Percentiles rank a stretch among this genome's conserved stretches.
These are phyloP conservation scores for Nannoperca obscura DNA, from an alignment of 2,797 vertebrate species.

Conservation along the genomic window DNA sequence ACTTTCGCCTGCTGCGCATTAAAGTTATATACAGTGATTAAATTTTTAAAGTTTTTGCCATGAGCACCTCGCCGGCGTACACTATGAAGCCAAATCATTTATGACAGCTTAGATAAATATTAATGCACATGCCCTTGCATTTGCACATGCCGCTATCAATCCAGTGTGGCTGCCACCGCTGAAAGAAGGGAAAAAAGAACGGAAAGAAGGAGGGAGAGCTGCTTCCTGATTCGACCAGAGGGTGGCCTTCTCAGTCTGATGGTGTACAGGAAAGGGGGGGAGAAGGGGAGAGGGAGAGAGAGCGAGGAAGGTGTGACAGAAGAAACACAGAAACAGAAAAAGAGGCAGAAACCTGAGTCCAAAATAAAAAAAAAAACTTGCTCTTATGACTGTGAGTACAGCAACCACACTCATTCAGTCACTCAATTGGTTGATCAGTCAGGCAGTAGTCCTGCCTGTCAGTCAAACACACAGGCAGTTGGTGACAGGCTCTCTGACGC, in stretches of 20 bases:
- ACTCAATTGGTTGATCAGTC: conserved; percentile 38
- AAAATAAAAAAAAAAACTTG: neutral
- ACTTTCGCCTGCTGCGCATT: conserved; percentile 95
- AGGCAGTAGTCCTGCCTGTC: conserved; percentile 40
- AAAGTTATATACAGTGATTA: conserved; percentile 99
- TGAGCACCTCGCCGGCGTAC: conserved; percentile 92
- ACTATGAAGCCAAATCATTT: conserved; percentile 97
- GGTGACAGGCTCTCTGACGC: conserved; percentile 26
- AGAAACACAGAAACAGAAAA: conserved; percentile 20
- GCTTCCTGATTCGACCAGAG: conserved; percentile 95
- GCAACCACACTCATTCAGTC: conserved; percentile 24
- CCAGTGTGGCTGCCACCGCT: conserved; percentile 80
- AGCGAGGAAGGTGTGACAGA: conserved; percentile 21
- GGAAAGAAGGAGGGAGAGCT: conserved; percentile 77
- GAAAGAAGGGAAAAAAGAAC: conserved; percentile 39
- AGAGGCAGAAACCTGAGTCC: neutral
- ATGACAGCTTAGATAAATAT: conserved; percentile 99
- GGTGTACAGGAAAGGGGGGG: conserved; percentile 13
- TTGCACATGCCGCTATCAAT: conserved; percentile 95
- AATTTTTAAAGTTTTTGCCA: conserved; percentile 98
- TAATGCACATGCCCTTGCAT: conserved; percentile 96
- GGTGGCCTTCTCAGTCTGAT: conserved; percentile 95
- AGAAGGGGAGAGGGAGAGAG: conserved; percentile 1
- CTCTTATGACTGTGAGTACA: conserved; percentile 21
- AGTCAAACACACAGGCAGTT: conserved; percentile 41